These are phyloP conservation scores for Drosophila melanica DNA, from an alignment of 1,140 invertebrate genomes.

Conservation along the genomic window DNA sequence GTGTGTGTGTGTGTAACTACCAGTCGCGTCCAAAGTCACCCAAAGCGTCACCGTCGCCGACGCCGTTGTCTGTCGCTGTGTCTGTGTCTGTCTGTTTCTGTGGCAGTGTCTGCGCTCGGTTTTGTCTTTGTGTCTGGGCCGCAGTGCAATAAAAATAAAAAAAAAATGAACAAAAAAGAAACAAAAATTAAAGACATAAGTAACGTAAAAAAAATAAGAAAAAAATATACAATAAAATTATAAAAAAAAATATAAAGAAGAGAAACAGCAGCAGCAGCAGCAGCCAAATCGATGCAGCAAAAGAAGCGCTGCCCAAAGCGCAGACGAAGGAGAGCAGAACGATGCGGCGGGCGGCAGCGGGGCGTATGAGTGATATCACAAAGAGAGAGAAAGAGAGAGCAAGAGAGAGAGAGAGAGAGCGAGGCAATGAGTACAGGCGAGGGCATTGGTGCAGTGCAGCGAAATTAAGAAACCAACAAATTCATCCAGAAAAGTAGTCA, in stretches of 20 bases:
- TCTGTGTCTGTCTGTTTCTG: constrained; percentile 50
- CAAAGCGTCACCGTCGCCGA: constrained; percentile 49
- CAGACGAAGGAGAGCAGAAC: constrained; percentile 10
- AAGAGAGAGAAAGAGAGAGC: constrained; percentile 15
- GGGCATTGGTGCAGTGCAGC: constrained; percentile 50
- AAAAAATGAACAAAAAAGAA: constrained; percentile 14
- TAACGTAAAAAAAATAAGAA: constrained; percentile 47
- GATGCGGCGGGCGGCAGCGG: constrained; percentile 41
- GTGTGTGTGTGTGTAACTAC: constrained; percentile 48
- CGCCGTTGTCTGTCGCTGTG: constrained; percentile 43
- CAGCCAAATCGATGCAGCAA: constrained; percentile 64
- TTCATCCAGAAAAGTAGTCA: constrained; percentile 83
- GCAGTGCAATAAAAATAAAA: constrained; percentile 49
- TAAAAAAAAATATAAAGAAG: constrained; percentile 59
- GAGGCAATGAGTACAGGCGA: constrained; percentile 3
- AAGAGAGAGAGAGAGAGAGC: constrained; percentile 1
- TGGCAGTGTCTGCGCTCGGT: constrained; percentile 32
- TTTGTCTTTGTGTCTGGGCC: constrained; percentile 79
- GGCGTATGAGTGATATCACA: constrained; percentile 75
- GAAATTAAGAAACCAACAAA: constrained; percentile 83
- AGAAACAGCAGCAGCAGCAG: constrained; percentile 50
- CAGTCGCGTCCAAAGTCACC: constrained; percentile 49
- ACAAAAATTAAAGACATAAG: constrained; percentile 76
- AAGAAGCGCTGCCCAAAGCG: constrained; percentile 43
- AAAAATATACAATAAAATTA: constrained; percentile 76